Base-by-base conservation (phyloP, 2,113 vertebrate genomes). In the Eclectus roratus region DNA sequence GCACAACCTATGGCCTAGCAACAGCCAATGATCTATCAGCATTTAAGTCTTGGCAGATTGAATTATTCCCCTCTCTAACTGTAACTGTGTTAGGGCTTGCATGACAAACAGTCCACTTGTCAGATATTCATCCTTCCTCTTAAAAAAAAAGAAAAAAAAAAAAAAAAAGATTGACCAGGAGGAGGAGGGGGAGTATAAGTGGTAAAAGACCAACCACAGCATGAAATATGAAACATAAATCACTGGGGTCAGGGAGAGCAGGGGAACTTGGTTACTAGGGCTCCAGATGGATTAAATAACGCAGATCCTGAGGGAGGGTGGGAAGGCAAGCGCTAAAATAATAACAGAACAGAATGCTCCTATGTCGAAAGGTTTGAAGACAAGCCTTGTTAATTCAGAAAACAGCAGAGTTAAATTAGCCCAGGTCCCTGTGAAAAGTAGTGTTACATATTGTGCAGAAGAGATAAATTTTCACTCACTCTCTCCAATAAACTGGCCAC, bases 401-500 rank as follows among this genome's bases (percentile, higher is more conserved):
- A 97, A 98, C 97, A 94, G 93, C 95, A 89, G 97, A 96, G 97
- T 95, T 95, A 97, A 98, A 98, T 98, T 98, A 98, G 98, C 88
- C 81, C 77, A 53, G 73, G 95, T 93, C 96, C 86, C 89, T 90
- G 95, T 91, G 96, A 96, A 97, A 97, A 97, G 94, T 91, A 92
- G 89, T 52, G 74, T 76, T 97, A 96, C 92, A 89, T 89, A 97
- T 96, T 97, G 97, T 98, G 97, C 94, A 85, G 49, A 76, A 28
- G 94, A 98, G 96, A 98, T 98, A 98, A 98, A 98, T 98, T 98
- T 98, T 96, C 96, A 83, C 92, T 95, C 29, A 23, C 88, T 88
- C 77, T 84, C 72, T 87, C 90, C 29, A 77, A 82, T 89, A 97
- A 91, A 85, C 97, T 66, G 86, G 87, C 91, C 93, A 94, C 90